Base-by-base conservation (phyloP, 2,797 vertebrate species). In the Argya squamiceps region DNA sequence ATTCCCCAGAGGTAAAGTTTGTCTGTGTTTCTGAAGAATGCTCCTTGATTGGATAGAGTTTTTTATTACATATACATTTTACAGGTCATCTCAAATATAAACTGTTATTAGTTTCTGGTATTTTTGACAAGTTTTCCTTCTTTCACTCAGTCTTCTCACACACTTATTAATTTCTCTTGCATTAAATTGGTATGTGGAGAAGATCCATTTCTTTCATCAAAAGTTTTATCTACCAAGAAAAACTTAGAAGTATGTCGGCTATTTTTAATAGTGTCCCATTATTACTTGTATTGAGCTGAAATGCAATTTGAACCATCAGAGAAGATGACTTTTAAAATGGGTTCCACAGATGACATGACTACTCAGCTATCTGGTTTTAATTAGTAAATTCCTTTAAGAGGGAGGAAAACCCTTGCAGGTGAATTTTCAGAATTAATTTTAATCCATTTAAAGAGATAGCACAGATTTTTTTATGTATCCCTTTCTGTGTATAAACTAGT, bases 121-220 rank as follows among this genome's bases (percentile, higher is more conserved):
- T 52, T 94, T 96, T 64, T 94, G 30, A 96, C 23, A 67, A 84
- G 20, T 17, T 92, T 88, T 88, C 67, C 43, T 92, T 93, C 64
- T 89, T 89, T 85, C 64, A 55, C 34, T 73, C n/a, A 88, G 0
- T 58, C 52, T 94, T 89, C 65, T 83, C 3, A 14, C n/a, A 84
- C 24, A 86, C 9, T 74, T 78, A 52, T 4, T 93, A 60, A 83
- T 81, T 83, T 95, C 18, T 83, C 30, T 77, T 87, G 26, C 18
- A 30, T 79, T 82, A 77, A 11, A 41, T 60, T 87, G 6, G 6
- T 55, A 34, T 67, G 60, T 49, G 56, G 12, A 84, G 77, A 68
- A 96, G 24, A 68, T 83, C 24, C 15, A 65, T 80, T 89, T 84
- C 37, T 77, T 55, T 60, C 59, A 84, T 27, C 26, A 56, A 62